Conservation (phyloP, 1,140 invertebrate species). For the Aphelinus atriplicis region DNA sequence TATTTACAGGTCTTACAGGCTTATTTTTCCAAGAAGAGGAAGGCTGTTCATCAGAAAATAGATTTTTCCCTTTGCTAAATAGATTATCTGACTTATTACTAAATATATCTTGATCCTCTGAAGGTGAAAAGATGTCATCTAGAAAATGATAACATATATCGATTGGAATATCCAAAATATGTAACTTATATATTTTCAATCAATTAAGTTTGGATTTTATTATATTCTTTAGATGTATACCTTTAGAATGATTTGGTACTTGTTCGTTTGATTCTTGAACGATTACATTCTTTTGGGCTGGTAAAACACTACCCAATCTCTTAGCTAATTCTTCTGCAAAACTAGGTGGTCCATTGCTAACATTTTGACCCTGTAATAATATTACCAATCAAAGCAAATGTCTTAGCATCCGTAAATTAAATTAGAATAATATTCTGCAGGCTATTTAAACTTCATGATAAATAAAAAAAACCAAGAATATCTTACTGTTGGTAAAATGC, state of each 20-base stretch:
- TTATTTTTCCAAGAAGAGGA: constrained; percentile 53
- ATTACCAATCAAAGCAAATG: constrained; percentile 14
- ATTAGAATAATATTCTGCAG: too few relatives aligned
- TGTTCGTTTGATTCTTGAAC: constrained; percentile 49
- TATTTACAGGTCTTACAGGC: constrained; percentile 47
- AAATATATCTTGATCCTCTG: constrained; percentile 48
- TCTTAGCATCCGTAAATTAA: constrained; percentile 4
- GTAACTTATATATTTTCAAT: neutral
- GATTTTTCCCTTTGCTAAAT: constrained; percentile 46
- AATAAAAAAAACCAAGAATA: neutral
- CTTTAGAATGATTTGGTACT: constrained; percentile 55
- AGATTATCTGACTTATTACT: constrained; percentile 49
- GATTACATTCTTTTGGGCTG: constrained; percentile 46
- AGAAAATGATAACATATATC: constrained; percentile 28
- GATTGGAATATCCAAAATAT: constrained; percentile 13
- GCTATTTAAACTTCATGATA: neutral
- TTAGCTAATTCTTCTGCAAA: constrained; percentile 73
- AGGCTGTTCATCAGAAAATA: constrained; percentile 53
- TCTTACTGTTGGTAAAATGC: constrained; percentile 46
- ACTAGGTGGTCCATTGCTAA: constrained; percentile 55
- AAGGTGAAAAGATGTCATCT: constrained; percentile 55
- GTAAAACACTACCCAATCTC: constrained; percentile 66
- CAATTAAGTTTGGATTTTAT: constrained; percentile 12
- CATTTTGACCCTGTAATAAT: constrained; percentile 47
- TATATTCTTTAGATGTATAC: constrained; percentile 39